These are phyloP conservation scores for Puffinus mauretanicus DNA, from an alignment of 2,113 vertebrate species.

Conservation along the genomic window DNA sequence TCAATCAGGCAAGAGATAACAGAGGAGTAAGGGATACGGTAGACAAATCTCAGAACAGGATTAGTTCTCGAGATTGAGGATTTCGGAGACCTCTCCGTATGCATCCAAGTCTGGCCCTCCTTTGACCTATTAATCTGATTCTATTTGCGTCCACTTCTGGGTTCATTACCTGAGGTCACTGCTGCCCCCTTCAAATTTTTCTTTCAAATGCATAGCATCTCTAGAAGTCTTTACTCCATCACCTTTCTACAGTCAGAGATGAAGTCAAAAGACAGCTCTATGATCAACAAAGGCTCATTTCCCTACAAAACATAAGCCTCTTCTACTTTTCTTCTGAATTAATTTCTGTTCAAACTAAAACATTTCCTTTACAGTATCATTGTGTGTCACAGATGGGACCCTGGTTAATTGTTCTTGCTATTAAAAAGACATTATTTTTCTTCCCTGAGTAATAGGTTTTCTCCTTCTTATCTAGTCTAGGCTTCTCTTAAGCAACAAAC, in stretches of 20 bases:
- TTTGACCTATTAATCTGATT: neutral
- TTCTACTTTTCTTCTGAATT: neutral
- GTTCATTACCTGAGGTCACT: neutral
- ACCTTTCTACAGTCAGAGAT: neutral
- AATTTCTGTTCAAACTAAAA: neutral
- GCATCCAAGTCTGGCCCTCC: neutral
- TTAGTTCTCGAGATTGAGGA: neutral
- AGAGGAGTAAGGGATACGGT: neutral
- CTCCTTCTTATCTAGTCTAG: neutral
- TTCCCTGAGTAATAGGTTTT: neutral
- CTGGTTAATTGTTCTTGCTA: neutral
- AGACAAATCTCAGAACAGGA: neutral
- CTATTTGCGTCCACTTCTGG: neutral
- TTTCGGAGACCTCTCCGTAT: neutral
- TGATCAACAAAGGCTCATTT: neutral
- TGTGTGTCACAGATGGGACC: neutral
- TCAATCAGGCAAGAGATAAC: neutral
- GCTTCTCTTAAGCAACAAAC: neutral
- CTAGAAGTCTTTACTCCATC: neutral
- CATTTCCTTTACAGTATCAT: neutral
- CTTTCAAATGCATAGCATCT: neutral
- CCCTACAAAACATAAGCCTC: neutral
- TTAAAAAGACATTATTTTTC: neutral
- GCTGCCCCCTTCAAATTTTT: neutral
- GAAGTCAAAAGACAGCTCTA: neutral